Conservation (phyloP, 1,140 invertebrate genomes). For the Bombus impatiens region DNA sequence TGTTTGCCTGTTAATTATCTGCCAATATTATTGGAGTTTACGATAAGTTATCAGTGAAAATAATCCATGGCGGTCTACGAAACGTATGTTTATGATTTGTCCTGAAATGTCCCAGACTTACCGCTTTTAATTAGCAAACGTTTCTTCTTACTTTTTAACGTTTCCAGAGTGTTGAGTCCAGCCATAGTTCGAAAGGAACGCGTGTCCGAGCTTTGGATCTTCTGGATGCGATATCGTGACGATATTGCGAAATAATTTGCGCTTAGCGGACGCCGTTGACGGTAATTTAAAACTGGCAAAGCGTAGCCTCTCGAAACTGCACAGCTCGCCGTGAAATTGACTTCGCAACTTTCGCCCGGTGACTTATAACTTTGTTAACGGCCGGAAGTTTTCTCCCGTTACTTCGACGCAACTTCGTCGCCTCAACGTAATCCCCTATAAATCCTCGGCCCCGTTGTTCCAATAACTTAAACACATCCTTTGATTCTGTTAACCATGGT, state of each 20-base stretch:
- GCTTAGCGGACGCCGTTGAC: neutral
- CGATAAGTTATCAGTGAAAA: no score
- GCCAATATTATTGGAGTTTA: neutral
- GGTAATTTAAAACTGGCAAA: conserved; percentile 29
- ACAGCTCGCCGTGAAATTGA: conserved; percentile 28
- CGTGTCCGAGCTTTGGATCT: neutral
- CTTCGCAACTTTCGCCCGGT: conserved; percentile 26
- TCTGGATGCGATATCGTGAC: neutral
- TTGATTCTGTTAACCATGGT: conserved; percentile 1
- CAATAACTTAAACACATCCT: neutral
- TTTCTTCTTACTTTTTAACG: no score
- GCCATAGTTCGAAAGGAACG: neutral
- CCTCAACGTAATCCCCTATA: neutral
- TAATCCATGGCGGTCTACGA: no score
- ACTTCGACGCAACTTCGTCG: conserved; percentile 6
- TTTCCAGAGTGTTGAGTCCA: neutral
- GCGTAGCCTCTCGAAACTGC: conserved; percentile 8
- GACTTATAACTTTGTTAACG: conserved; percentile 40
- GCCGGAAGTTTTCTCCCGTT: conserved; percentile 21
- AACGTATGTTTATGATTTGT: no score
- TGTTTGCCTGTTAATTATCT: neutral
- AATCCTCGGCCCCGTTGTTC: neutral
- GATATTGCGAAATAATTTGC: conserved; percentile 29
- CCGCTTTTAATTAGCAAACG: no score
- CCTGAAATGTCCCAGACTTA: no score